Evolutionary conservation across 2,888 invertebrate genomes (phyloP), one percentile per base, ranked within the genome.

Genomic region (Cryptus armator): DNA sequence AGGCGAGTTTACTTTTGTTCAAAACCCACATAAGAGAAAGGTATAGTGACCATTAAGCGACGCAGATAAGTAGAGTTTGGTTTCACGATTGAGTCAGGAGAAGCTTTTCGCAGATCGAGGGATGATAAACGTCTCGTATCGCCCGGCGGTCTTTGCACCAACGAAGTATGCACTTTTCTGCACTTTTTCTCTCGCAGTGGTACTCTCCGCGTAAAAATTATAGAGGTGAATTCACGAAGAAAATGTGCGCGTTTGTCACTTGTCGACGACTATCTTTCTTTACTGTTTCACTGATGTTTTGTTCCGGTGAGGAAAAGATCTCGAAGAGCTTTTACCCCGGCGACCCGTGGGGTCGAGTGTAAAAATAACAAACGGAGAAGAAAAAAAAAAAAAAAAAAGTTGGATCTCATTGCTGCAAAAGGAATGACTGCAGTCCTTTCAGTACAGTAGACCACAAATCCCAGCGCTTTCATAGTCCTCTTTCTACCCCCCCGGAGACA

Each of bases 11-110:
- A 37, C 37, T 37, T 37, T 37, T 37, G 37, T 37, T 37, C 37
- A 9, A 37, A 37, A 37, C 37, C 37, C 37, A 37, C 37, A 67
- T 12, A 67, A 19, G 68, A 29, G 68, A 14, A 29, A 68, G 12
- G n/a, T 24, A 48, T 29, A 24, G 46, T 24, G 68, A 14, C 48
- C 48, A 48, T 68, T 68, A 46, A n/a, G 68, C 48, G 29, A 48
- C 48, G 68, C 68, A 24, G 68, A 68, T 48, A 68, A 68, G 68
- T 68, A 46, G 48, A 48, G 46, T 68, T 68, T 29, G 68, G 68
- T 48, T 68, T 68, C 29, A 9, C 68, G 68, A 48, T 48, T 46
- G n/a, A 68, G 48, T n/a, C 48, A 4, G 68, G 5, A 68, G 46
- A 68, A 46, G 68, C 46, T 29, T 48, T 37, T 9, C 68, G 48